Evolutionary conservation across 2,888 invertebrate genomes (phyloP).

Genomic region (Halocaridina rubra): DNA sequence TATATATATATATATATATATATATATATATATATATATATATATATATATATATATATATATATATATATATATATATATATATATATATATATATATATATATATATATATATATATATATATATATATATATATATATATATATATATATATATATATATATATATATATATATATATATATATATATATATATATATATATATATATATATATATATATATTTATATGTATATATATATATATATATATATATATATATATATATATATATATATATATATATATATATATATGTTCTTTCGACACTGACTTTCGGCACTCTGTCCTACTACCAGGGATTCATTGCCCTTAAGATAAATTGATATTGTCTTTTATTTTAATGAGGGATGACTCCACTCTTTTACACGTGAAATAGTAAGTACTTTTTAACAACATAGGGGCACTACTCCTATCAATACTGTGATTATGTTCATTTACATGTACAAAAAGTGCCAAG

Average conservation of each 20-base stretch:
- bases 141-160: conserved; percentile 9
- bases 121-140: neutral
- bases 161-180: conserved; percentile 21
- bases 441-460: too few species aligned
- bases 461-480: too few species aligned
- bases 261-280: conserved; percentile 13
- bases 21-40: too few species aligned
- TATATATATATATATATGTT: conserved; percentile 29
- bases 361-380: too few species aligned
- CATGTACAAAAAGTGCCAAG: too few species aligned
- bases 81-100: conserved; percentile 7
- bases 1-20: too few species aligned
- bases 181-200: conserved; percentile 27
- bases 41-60: conserved; percentile 19
- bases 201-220: conserved; percentile 26
- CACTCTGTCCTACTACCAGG: too few species aligned
- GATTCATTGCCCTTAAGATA: too few species aligned
- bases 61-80: conserved; percentile 20
- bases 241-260: conserved; percentile 24
- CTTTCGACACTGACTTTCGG: too few species aligned
- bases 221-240: conserved; percentile 28
- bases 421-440: too few species aligned
- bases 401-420: too few species aligned
- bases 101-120: conserved; percentile 2
- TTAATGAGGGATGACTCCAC: too few species aligned